These are phyloP conservation scores for Campoletis raptor DNA, from an alignment of 2,888 invertebrate species.

Conservation along the genomic window DNA sequence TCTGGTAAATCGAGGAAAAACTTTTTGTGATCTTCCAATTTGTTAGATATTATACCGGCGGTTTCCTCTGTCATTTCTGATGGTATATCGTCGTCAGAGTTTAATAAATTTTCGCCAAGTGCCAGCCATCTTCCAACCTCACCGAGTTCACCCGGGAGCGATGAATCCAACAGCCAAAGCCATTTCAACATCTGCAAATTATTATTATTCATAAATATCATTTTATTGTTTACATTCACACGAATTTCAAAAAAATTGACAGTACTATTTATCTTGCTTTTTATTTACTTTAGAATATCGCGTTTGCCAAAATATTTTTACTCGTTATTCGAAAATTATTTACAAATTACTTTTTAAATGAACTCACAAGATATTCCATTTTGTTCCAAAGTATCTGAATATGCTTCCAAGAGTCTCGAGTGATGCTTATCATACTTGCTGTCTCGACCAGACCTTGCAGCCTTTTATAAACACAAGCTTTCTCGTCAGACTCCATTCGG, in stretches of 20 bases:
- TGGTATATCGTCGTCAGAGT: constrained; percentile 92
- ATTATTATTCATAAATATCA: not conserved
- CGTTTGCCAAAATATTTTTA: not conserved
- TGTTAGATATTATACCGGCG: constrained; percentile 94
- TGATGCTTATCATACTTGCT: constrained; percentile 92
- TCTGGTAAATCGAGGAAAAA: constrained; percentile 95
- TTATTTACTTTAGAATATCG: no score
- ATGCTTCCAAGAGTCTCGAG: constrained; percentile 94
- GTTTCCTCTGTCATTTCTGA: constrained; percentile 95
- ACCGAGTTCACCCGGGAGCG: constrained; percentile 94
- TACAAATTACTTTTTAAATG: no score
- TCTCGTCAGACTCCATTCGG: constrained; percentile 91
- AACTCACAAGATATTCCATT: constrained; percentile 87
- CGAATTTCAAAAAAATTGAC: not conserved
- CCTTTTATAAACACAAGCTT: constrained; percentile 90
- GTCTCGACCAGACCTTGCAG: constrained; percentile 92
- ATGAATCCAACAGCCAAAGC: constrained; percentile 95
- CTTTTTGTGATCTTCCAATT: constrained; percentile 94
- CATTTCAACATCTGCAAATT: constrained; percentile 90
- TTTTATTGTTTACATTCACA: no score
- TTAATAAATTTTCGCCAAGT: constrained; percentile 92
- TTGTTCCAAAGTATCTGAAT: constrained; percentile 93
- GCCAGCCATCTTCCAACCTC: constrained; percentile 96
- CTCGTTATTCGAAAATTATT: not conserved
- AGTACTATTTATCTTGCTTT: not conserved